phyloP scores from a whole-genome alignment of 2,113 vertebrate genomes.

The Pseudonaja textilis region DNA sequence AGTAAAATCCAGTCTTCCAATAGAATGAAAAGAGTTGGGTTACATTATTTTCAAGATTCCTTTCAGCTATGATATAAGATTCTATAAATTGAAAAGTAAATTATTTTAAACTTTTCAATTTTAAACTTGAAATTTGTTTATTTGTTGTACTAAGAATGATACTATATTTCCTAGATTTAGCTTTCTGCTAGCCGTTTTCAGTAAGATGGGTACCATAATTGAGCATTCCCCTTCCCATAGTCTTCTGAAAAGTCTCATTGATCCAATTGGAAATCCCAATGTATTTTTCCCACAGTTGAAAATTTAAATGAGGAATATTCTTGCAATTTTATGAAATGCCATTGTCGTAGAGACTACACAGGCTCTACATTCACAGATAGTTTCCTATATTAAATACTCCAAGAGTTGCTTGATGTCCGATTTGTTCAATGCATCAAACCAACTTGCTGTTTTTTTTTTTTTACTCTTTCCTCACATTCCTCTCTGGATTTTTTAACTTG shows the following conservation, averaged over 20 bases:
- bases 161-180: not conserved
- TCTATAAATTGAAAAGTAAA: not conserved
- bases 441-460: constrained; percentile 11
- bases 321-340: not conserved
- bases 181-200: not conserved
- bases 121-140: not conserved
- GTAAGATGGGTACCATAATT: not conserved
- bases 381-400: not conserved
- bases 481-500: constrained; percentile 60
- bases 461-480: constrained; percentile 44
- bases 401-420: not conserved
- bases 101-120: not conserved
- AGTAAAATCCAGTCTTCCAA: not conserved
- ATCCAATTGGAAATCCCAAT: not conserved
- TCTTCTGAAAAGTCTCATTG: not conserved
- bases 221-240: not conserved
- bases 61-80: not conserved
- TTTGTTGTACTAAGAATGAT: not conserved
- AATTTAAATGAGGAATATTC: not conserved
- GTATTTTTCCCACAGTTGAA: not conserved
- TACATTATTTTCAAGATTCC: not conserved
- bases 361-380: not conserved
- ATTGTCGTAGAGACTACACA: not conserved
- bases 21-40: not conserved
- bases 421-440: constrained; percentile 41